These are phyloP conservation scores for Athalia rosae DNA, from an alignment of 2,888 invertebrate genomes.

Conservation along the genomic window DNA sequence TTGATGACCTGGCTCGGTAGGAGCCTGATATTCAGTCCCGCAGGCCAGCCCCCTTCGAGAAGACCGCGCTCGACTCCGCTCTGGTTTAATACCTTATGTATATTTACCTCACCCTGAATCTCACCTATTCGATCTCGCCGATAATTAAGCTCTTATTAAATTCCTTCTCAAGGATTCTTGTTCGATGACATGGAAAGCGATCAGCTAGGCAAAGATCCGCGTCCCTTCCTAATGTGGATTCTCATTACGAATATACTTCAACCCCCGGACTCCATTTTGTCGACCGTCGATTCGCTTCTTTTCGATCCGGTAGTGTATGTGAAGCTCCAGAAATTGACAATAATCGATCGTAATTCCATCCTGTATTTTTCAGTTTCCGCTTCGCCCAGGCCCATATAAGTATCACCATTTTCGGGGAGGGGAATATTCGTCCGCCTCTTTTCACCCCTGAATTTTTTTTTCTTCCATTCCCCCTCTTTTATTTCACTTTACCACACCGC, in stretches of 20 bases:
- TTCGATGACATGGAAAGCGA: too few species aligned
- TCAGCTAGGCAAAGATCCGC: background rate
- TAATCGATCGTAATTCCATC: background rate
- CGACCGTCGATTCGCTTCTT: background rate
- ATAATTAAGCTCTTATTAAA: too few species aligned
- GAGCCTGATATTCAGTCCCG: slow-evolving; percentile 41
- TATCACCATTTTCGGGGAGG: background rate
- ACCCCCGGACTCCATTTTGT: slow-evolving; percentile 32
- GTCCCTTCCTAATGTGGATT: background rate
- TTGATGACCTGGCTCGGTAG: slow-evolving; percentile 58
- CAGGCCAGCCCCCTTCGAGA: slow-evolving; percentile 4
- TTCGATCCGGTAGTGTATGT: background rate
- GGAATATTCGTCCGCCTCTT: background rate
- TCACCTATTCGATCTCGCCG: too few species aligned
- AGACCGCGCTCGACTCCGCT: too few species aligned
- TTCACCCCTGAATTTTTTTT: slow-evolving; percentile 11
- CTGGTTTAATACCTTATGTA: too few species aligned
- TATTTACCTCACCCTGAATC: too few species aligned
- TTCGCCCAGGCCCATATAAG: too few species aligned
- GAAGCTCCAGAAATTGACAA: background rate
- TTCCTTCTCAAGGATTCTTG: too few species aligned
- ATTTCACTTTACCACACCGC: background rate
- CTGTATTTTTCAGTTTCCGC: too few species aligned
- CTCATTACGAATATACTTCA: background rate
- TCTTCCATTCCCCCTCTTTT: background rate